Conservation (phyloP, 1,140 invertebrate species). For the Nylanderia fulva region DNA sequence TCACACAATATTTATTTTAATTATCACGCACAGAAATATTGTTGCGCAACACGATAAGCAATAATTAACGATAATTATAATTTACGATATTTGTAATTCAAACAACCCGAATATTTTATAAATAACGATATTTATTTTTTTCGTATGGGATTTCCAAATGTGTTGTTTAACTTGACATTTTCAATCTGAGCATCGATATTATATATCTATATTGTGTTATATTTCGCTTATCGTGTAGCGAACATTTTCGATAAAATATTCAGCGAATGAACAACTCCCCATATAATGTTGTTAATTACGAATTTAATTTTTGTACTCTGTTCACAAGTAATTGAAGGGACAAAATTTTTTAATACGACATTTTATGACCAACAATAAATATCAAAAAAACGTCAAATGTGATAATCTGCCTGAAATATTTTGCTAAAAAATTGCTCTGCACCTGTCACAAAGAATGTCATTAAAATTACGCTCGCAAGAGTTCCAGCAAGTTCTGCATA, state of each 20-base stretch:
- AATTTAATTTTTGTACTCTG: constrained; percentile 11
- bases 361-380: constrained; percentile 21
- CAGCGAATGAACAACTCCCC: not conserved
- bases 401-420: not conserved
- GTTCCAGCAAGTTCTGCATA: not conserved
- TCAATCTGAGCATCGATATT: not conserved
- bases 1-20: constrained; percentile 50
- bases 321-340: not conserved
- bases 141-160: not conserved
- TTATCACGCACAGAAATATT: not conserved
- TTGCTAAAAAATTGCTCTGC: not conserved
- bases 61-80: not conserved
- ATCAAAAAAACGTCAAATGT: constrained; percentile 11
- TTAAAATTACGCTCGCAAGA: constrained; percentile 1
- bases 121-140: not conserved
- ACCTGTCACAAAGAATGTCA: not conserved
- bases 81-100: constrained; percentile 1
- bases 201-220: not conserved
- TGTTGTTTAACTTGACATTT: not conserved
- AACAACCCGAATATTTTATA: not conserved
- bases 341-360: constrained; percentile 22
- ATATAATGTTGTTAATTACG: not conserved
- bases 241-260: constrained; percentile 23
- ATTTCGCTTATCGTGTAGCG: not conserved
- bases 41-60: constrained; percentile 6